Conservation (phyloP, 1,140 invertebrate genomes). For the Hirudo medicinalis region DNA sequence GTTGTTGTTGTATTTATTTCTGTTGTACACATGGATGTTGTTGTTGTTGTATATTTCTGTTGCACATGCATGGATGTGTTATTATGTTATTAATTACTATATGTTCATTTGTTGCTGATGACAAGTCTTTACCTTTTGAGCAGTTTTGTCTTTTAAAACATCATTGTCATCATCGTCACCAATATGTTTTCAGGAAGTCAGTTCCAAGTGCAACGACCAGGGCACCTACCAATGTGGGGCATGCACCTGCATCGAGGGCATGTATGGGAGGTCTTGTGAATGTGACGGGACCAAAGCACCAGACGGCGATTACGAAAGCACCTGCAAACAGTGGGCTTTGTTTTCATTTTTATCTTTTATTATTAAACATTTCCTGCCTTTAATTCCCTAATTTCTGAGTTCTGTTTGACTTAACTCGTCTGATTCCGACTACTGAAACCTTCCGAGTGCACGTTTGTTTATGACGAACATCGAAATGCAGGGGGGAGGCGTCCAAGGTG, state of each 20-base stretch:
- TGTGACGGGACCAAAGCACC: slow-evolving; percentile 32
- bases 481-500: slow-evolving; percentile 20
- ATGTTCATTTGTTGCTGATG: no score
- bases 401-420: no score
- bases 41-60: no score
- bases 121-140: no score
- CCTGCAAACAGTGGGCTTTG: slow-evolving; percentile 34
- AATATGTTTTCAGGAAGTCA: slow-evolving; percentile 27
- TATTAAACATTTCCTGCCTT: no score
- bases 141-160: background rate
- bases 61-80: background rate
- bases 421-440: no score
- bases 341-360: no score
- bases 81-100: no score
- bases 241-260: slow-evolving; percentile 35
- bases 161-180: background rate
- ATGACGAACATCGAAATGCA: background rate
- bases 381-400: no score
- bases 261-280: slow-evolving; percentile 37
- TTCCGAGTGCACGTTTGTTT: background rate
- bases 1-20: no score
- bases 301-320: slow-evolving; percentile 29
- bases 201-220: slow-evolving; percentile 31
- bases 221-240: slow-evolving; percentile 40
- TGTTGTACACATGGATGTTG: no score